A percentile compares a stretch with the other conserved stretches of the same genome.
Evolutionary conservation across 2,113 vertebrate genomes (phyloP).

Genomic region (Halichoeres trimaculatus): DNA sequence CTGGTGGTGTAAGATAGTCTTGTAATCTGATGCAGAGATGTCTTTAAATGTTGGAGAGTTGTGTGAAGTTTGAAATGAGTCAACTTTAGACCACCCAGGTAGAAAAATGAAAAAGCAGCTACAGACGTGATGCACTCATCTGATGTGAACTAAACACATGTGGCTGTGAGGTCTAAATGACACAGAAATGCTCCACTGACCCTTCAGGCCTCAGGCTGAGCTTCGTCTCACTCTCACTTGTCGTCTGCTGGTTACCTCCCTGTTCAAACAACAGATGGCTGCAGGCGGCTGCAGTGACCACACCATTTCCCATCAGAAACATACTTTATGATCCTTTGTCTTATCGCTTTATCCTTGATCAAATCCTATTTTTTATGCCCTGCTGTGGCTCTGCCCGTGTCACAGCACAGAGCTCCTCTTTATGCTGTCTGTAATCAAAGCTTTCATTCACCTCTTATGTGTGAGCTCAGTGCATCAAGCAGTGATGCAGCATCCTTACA

Average conservation of each 20-base stretch:
- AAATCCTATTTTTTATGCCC: too few relatives aligned
- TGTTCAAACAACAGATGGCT: constrained; percentile 14
- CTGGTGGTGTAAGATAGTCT: too few relatives aligned
- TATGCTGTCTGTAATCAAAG: neutral
- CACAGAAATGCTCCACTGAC: neutral
- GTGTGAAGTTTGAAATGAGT: neutral
- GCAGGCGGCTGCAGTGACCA: neutral
- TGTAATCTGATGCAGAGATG: too few relatives aligned
- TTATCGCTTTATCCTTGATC: neutral
- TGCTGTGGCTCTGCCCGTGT: neutral
- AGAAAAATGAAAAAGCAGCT: neutral
- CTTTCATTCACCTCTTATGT: neutral
- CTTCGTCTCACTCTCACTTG: neutral
- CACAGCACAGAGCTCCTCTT: neutral
- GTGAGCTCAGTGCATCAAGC: too few relatives aligned
- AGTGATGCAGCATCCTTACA: neutral
- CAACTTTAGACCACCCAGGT: neutral
- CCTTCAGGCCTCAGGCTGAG: neutral
- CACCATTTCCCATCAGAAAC: neutral
- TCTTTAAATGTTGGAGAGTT: neutral
- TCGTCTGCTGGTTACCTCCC: neutral
- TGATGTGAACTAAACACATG: neutral
- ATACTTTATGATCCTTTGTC: neutral
- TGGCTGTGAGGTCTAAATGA: too few relatives aligned
- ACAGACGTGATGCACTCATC: too few relatives aligned